phyloP scores from a whole-genome alignment of 2,888 invertebrate species.

The Ischnus inquisitorius region DNA sequence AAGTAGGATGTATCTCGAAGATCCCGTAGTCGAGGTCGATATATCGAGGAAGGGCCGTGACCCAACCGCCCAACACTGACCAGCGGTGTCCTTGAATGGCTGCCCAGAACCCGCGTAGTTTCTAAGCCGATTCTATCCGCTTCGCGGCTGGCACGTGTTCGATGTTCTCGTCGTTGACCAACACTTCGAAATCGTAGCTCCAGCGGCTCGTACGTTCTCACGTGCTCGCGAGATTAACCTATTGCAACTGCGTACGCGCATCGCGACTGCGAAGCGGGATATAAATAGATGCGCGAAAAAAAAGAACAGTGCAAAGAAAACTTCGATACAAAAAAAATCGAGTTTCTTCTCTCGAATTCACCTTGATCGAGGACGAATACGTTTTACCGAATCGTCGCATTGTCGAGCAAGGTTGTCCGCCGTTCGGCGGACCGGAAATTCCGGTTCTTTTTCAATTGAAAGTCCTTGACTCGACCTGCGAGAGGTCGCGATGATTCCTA shows the following conservation, averaged over 20 bases:
- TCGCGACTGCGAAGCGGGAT: background rate
- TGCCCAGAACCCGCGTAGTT: constrained; percentile 39
- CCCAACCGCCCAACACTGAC: constrained; percentile 36
- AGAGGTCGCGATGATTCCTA: constrained; percentile 12
- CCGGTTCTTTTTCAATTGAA: constrained; percentile 45
- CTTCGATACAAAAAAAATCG: background rate
- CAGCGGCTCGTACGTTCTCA: background rate
- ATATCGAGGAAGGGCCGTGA: constrained; percentile 39
- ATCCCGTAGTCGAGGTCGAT: constrained; percentile 30
- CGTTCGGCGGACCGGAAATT: constrained; percentile 54
- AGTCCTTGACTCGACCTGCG: constrained; percentile 39
- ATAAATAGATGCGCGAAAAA: background rate
- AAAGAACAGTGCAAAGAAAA: background rate
- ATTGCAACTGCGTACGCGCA: constrained; percentile 3
- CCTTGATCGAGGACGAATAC: constrained; percentile 21
- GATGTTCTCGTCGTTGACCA: background rate
- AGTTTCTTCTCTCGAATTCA: background rate
- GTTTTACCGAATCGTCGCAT: constrained; percentile 12
- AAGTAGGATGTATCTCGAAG: background rate
- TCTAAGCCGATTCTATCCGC: constrained; percentile 47
- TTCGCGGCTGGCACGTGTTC: constrained; percentile 27
- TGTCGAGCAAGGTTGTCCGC: constrained; percentile 39
- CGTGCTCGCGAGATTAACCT: constrained; percentile 6
- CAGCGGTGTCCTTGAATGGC: constrained; percentile 57
- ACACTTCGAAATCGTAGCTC: background rate